Base-by-base conservation (phyloP, 2,113 vertebrate genomes). In the Egretta garzetta region DNA sequence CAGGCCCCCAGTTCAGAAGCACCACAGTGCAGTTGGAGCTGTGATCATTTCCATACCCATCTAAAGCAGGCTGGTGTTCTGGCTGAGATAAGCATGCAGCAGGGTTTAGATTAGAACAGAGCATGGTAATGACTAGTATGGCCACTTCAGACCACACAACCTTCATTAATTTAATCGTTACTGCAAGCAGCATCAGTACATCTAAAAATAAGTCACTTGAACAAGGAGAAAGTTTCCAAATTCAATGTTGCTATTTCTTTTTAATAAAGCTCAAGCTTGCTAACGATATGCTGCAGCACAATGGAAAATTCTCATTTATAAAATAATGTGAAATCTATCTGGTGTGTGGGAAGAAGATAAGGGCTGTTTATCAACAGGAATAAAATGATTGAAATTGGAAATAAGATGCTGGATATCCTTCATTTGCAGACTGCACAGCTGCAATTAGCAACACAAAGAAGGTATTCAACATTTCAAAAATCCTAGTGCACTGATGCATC, bases 401-500 rank as follows among this genome's bases (percentile, higher is more conserved):
- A 94, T 89, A 96, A 90, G 89, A 72, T 85, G 80, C 80, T 75
- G 94, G 60, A 75, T 96, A 94, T 66, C 91, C 96, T 87, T 89
- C 80, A 85, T 53, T 81, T 84, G 21, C 93, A 96, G 95, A 43
- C 88, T 91, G 96, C 93, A 95, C 39, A 66, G 58, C 95, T 94
- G 95, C 80, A 97, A 97, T 97, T 96, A 96, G 77, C 93, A 95
- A 89, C 76, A 96, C 91, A 96, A 97, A 96, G 86, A 64, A 91
- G 77, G 80, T 47, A 96, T 87, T 91, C 91, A 90, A 56, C 73
- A 64, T 56, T 93, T 93, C 55, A 90, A 72, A 92, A 94, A 81
- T 68, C 83, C 85, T 82, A 62, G 67, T 37, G 93, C 80, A 93
- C 33, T 53, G 86, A 91, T 96, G 96, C 94, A 94, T 93, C 84